A percentile compares a stretch with the other conserved stretches of the same genome.
Conservation (phyloP, 2,888 invertebrate genomes). For the Norana najaformis region DNA sequence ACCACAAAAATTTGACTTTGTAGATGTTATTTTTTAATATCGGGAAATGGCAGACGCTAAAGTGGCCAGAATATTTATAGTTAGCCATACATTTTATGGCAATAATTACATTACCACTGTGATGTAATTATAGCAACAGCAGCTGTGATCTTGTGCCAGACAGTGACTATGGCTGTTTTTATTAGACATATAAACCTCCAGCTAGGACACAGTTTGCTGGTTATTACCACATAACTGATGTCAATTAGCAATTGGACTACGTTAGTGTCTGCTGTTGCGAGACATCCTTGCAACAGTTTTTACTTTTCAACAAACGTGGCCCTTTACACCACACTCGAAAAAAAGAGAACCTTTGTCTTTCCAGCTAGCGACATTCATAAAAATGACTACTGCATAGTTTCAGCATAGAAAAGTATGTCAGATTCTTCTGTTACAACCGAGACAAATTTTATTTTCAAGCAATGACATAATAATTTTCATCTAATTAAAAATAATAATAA, state of each 20-base stretch:
- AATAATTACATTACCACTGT: too few relatives aligned
- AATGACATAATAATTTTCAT: not conserved
- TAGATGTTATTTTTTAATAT: too few relatives aligned
- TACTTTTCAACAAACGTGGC: not conserved
- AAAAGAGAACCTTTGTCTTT: not conserved
- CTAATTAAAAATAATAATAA: not conserved
- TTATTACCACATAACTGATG: not conserved
- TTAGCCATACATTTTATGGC: too few relatives aligned
- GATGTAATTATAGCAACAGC: too few relatives aligned
- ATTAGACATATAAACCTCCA: not conserved
- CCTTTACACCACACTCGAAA: not conserved
- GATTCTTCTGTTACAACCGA: not conserved
- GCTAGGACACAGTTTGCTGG: not conserved
- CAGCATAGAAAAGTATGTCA: not conserved
- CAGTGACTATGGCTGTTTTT: too few relatives aligned
- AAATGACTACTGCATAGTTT: constrained; percentile 13
- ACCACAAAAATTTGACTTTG: too few relatives aligned
- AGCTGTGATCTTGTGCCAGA: too few relatives aligned
- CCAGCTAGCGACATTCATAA: not conserved
- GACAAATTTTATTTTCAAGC: not conserved
- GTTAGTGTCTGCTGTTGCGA: not conserved
- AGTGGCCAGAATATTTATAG: too few relatives aligned
- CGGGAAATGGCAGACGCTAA: too few relatives aligned
- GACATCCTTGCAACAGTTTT: not conserved
- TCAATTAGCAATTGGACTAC: not conserved